phyloP scores from a whole-genome alignment of 1,140 invertebrate species.

The Acromyrmex echinatior region DNA sequence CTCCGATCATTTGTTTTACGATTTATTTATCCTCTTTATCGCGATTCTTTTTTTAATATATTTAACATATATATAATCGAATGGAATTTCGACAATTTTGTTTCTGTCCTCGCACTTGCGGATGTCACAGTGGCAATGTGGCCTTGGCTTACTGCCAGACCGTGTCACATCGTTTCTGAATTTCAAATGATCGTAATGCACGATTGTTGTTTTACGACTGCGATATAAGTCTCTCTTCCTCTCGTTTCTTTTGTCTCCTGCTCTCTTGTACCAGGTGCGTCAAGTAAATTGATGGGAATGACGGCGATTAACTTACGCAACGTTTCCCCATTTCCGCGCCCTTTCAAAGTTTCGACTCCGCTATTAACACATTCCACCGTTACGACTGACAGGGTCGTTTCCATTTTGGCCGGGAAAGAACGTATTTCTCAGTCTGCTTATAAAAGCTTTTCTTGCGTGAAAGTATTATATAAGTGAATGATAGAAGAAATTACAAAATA shows the following conservation, averaged over 20 bases:
- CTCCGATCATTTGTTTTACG: too few relatives aligned
- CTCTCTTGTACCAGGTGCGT: slow-evolving; percentile 41
- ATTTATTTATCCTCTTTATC: not conserved
- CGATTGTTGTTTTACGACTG: slow-evolving; percentile 26
- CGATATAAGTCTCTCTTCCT: not conserved
- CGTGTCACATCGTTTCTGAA: slow-evolving; percentile 30
- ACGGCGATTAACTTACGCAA: slow-evolving; percentile 50
- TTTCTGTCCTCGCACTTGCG: slow-evolving; percentile 45
- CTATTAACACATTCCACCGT: slow-evolving; percentile 38
- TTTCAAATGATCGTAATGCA: slow-evolving; percentile 35
- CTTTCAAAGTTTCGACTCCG: slow-evolving; percentile 31
- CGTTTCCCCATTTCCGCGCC: slow-evolving; percentile 32
- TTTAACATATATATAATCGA: not conserved
- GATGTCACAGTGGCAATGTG: slow-evolving; percentile 22
- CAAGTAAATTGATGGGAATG: slow-evolving; percentile 41
- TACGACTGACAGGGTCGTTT: not conserved
- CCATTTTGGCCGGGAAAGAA: not conserved
- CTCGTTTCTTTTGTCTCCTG: not conserved
- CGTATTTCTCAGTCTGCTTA: too few relatives aligned
- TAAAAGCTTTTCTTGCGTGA: slow-evolving; percentile 7
- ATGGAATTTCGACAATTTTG: slow-evolving; percentile 17
- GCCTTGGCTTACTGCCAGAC: slow-evolving; percentile 56
- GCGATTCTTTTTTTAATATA: slow-evolving; percentile 9
- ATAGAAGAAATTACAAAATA: not conserved
- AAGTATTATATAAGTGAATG: not conserved